Percentiles rank a stretch among this genome's conserved stretches.
Conservation (phyloP, 2,113 vertebrate species). For the Otus sunia region DNA sequence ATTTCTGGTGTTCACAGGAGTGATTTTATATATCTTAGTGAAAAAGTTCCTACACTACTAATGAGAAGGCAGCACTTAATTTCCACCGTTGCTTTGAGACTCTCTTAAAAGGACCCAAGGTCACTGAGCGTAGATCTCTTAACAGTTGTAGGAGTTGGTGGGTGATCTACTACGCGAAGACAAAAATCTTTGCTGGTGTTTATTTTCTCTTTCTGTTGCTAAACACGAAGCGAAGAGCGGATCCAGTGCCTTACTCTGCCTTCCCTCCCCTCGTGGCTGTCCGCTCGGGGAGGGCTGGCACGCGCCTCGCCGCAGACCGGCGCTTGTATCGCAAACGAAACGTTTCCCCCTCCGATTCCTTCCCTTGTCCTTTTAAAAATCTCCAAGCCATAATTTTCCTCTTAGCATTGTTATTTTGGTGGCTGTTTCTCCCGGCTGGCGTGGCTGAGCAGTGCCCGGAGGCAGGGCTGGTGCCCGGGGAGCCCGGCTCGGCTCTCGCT, state of each 20-base stretch:
- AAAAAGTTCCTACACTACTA: fast-evolving
- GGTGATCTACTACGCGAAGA: fast-evolving
- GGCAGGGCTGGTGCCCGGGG: neutral
- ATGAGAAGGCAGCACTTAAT: neutral
- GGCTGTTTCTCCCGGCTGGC: fast-evolving
- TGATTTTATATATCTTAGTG: neutral
- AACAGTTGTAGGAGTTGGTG: neutral
- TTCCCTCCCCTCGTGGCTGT: neutral
- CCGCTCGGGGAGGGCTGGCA: neutral
- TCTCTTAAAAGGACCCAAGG: too few relatives aligned
- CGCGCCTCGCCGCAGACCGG: neutral
- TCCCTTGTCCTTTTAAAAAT: neutral
- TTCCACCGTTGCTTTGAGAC: neutral
- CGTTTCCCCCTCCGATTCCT: neutral
- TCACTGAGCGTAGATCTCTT: neutral
- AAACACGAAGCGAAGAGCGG: neutral
- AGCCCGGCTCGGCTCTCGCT: neutral
- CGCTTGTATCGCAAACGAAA: neutral
- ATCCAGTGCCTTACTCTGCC: fast-evolving
- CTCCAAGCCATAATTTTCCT: neutral
- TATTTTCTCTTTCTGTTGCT: neutral
- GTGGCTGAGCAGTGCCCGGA: neutral
- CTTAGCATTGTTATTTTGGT: neutral
- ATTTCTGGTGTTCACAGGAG: neutral
- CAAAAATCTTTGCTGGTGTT: neutral